Base-by-base conservation (phyloP, 2,888 invertebrate genomes). In the Criorhina ranunculi region DNA sequence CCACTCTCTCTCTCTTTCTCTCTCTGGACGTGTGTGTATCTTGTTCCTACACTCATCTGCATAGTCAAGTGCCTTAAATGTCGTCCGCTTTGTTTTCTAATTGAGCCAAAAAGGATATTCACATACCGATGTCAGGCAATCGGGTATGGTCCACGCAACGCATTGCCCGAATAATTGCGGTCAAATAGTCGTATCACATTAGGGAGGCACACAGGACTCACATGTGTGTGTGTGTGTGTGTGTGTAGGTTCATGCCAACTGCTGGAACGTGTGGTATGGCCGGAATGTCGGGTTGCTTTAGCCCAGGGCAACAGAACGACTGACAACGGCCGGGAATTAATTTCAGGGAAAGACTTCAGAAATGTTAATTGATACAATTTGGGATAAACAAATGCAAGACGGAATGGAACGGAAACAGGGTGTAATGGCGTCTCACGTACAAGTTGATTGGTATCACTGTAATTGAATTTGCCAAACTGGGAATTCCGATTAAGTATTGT, bases 91-190 rank as follows among this genome's bases (percentile, higher is more conserved):
- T 85, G 83, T 75, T 75, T 80, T 76, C 80, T 76, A 85, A 76
- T 76, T 66, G 75, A 67, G 64, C 49, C 62, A 19, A 78, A 83
- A 79, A 79, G 75, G 59, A 70, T 70, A 76, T 85, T 80, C 59
- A 12, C 80, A 76, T 60, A 70, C 29, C 75, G 64, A 79, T 57
- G 73, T 42, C 35, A 64, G 79, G 67, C 78, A 78, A 85, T 79
- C 57, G 75, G 42, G 57, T 37, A 69, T 69, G 73, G 57, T 59
- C 79, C 69, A 69, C 69, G 64, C 73, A 79, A 79, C 51, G 85
- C 85, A 85, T 85, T 85, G 80, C 70, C 69, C 80, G 70, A 85
- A 80, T 85, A 80, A 85, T 80, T 85, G 85, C 70, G 85, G 85
- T 80, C 80, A 80, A 85, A 80, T 85, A 80, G 85, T 59, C 80